These are phyloP conservation scores for Xiphorhynchus elegans DNA, from an alignment of 2,113 vertebrate genomes.

Conservation along the genomic window DNA sequence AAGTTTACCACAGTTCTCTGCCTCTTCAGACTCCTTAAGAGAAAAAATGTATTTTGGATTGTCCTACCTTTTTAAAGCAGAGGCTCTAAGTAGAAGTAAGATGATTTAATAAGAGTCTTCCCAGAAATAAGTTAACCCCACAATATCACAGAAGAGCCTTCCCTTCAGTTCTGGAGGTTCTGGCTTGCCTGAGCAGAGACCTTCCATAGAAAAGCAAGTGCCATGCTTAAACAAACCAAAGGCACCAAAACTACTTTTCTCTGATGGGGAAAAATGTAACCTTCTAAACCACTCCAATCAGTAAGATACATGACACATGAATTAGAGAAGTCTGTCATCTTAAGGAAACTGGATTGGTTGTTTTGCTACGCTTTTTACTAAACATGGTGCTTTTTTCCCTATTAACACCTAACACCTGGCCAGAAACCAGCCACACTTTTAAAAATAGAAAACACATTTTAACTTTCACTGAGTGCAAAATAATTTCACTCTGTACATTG, in stretches of 20 bases:
- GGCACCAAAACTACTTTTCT: neutral
- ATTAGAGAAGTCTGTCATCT: neutral
- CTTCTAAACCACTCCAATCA: neutral
- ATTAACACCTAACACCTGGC: neutral
- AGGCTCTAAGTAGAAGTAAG: neutral
- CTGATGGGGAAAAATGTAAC: neutral
- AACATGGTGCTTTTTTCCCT: rapidly evolving
- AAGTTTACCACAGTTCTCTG: neutral
- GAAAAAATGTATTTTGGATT: neutral
- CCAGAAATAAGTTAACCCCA: neutral
- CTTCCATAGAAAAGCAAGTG: neutral
- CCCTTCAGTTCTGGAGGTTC: neutral
- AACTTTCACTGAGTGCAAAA: neutral
- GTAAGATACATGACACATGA: neutral
- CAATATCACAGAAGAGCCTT: neutral
- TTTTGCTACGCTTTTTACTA: neutral
- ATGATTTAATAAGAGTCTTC: neutral
- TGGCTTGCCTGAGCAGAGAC: neutral
- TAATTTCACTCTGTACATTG: neutral
- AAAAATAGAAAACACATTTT: neutral
- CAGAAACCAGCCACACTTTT: neutral
- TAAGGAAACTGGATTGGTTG: neutral
- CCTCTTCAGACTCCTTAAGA: neutral
- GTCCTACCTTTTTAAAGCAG: neutral
- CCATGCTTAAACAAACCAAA: neutral